Percentiles rank a stretch among this genome's conserved stretches.
Conservation (phyloP, 2,888 invertebrate species). For the Prenolepis imparis region DNA sequence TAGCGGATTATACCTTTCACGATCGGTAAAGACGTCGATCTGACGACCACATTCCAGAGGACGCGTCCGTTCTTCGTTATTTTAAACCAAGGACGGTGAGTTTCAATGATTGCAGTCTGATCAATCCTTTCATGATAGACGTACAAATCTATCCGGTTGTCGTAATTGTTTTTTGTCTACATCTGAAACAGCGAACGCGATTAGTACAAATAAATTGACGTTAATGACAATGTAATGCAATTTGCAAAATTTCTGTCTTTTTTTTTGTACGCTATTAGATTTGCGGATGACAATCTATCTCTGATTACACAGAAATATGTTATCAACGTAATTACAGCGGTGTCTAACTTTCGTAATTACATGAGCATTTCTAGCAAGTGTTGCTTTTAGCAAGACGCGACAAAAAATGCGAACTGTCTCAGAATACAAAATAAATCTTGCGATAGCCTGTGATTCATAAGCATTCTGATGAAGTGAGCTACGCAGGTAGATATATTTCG, state of each 20-base stretch:
- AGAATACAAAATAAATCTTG: slow-evolving; percentile 60
- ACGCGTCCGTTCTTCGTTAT: background rate
- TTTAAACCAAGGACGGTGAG: slow-evolving; percentile 39
- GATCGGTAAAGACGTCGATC: slow-evolving; percentile 7
- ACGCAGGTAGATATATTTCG: slow-evolving; percentile 68
- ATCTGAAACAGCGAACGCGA: background rate
- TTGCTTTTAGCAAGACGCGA: slow-evolving; percentile 1
- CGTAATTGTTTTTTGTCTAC: background rate
- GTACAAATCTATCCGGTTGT: background rate
- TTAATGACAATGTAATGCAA: background rate
- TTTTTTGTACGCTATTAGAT: background rate
- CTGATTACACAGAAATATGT: background rate
- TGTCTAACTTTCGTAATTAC: background rate
- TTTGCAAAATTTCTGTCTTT: background rate
- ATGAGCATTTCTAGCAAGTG: too few relatives aligned
- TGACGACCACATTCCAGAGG: background rate
- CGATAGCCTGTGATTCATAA: slow-evolving; percentile 68
- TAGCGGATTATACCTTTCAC: slow-evolving; percentile 27
- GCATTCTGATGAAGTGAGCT: slow-evolving; percentile 48
- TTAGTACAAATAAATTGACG: background rate
- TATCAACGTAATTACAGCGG: background rate
- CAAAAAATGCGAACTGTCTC: slow-evolving; percentile 58
- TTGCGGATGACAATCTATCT: background rate
- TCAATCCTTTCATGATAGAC: background rate
- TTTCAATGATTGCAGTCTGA: slow-evolving; percentile 7